A percentile compares a stretch with the other conserved stretches of the same genome.
phyloP scores from a whole-genome alignment of 2,113 vertebrate genomes.

The Thomomys bottae region DNA sequence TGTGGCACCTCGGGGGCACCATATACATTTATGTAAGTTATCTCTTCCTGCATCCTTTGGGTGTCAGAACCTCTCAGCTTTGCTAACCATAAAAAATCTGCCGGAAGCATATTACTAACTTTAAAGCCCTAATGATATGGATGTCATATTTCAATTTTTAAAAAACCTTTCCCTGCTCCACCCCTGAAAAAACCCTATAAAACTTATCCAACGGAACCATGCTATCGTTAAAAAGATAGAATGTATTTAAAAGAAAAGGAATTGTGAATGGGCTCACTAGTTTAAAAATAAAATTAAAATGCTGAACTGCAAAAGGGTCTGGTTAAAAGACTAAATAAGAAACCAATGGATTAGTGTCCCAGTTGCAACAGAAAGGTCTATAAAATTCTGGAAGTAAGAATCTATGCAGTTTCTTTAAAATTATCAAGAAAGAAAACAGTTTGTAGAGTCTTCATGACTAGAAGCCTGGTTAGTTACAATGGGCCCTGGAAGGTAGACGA shows the following conservation, averaged over 20 bases:
- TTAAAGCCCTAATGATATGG: slow-evolving; percentile 72
- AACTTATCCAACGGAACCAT: slow-evolving; percentile 58
- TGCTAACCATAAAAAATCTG: slow-evolving; percentile 81
- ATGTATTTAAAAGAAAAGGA: slow-evolving; percentile 55
- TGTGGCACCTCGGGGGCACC: slow-evolving; percentile 81
- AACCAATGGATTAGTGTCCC: not conserved
- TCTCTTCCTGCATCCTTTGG: slow-evolving; percentile 82
- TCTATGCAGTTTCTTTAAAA: slow-evolving; percentile 39
- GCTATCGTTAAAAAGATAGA: slow-evolving; percentile 32
- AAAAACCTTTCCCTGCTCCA: slow-evolving; percentile 64
- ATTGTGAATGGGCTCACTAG: not conserved
- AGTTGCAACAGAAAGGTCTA: not conserved
- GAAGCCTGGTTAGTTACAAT: slow-evolving; percentile 28
- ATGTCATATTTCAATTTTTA: slow-evolving; percentile 78
- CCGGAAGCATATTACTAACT: slow-evolving; percentile 78
- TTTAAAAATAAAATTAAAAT: not conserved
- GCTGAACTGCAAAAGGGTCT: not conserved
- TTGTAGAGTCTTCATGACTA: slow-evolving; percentile 19
- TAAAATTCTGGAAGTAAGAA: not conserved
- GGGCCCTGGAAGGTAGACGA: not conserved
- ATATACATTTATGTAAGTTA: slow-evolving; percentile 84
- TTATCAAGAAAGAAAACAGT: slow-evolving; percentile 20
- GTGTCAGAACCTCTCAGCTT: slow-evolving; percentile 82
- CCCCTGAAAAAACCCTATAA: slow-evolving; percentile 41
- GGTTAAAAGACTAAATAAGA: slow-evolving; percentile 35